Percentiles rank a stretch among this genome's conserved stretches.
Conservation (phyloP, 2,888 invertebrate species). For the Liposcelis brunnea region DNA sequence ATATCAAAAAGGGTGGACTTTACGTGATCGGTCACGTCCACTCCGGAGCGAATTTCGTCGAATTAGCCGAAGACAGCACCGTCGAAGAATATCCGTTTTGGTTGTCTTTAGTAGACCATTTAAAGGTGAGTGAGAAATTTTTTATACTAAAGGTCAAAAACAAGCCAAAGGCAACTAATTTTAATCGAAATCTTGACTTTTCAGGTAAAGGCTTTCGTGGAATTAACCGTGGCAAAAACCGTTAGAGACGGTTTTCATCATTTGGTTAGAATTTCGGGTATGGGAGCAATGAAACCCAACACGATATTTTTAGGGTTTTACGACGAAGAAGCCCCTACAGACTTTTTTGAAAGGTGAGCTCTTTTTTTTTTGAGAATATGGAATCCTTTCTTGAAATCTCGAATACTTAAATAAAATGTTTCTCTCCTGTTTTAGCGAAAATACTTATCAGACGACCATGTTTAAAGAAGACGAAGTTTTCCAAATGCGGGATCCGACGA, state of each 20-base stretch:
- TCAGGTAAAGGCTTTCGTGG: conserved; percentile 83
- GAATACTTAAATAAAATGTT: neutral
- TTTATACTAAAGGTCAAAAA: neutral
- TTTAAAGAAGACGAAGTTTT: conserved; percentile 1
- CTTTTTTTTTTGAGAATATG: too few relatives aligned
- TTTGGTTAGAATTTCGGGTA: conserved; percentile 74
- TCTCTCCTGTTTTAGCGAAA: neutral
- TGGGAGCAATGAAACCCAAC: conserved; percentile 99
- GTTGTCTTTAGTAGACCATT: conserved; percentile 85
- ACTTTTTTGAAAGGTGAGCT: conserved; percentile 61
- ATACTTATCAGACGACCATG: neutral
- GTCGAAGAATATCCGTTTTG: conserved; percentile 69
- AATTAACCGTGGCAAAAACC: conserved; percentile 70
- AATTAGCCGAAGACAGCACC: conserved; percentile 45
- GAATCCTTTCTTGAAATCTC: too few relatives aligned
- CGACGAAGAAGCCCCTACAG: conserved; percentile 53
- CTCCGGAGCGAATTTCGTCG: conserved; percentile 35
- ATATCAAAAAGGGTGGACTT: conserved; percentile 85
- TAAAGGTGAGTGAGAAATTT: conserved; percentile 52
- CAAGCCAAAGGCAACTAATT: too few relatives aligned
- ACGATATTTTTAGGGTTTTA: conserved; percentile 91
- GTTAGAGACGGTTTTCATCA: conserved; percentile 86
- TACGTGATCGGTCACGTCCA: conserved; percentile 79
- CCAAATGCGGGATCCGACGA: neutral
- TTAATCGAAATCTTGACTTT: conserved; percentile 12